Base-by-base conservation (phyloP, 2,888 invertebrate species). In the Stenoptilia bipunctidactyla region DNA sequence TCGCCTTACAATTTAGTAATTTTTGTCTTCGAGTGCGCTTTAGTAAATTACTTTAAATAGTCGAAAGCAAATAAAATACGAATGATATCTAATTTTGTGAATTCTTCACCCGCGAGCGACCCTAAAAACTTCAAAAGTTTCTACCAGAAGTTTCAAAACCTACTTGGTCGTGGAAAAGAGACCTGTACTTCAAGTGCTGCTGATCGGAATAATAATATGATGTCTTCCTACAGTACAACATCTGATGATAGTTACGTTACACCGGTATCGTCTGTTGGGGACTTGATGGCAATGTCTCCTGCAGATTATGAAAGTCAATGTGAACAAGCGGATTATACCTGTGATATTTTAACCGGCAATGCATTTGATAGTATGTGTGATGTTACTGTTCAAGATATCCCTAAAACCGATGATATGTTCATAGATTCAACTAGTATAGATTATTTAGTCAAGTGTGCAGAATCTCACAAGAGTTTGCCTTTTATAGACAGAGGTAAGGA, bases 401-500 rank as follows among this genome's bases (percentile, higher is more conserved):
- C 69, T 1, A 45, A 53, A 14, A 63, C 60, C 37, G 74, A 77
- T 37, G 71, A 37, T 65, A 79, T 86, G 56, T 87, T 86, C 47
- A 80, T 84, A 44, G 88, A 88, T 58, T 79, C 87, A n/a, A 74
- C 66, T 30, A 80, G 79, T 43, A 73, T 88, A 45, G 88, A 88
- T 53, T 88, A 83, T 50, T 67, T 87, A 10, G 69, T 85, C 27
- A 76, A 76, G 45, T 84, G 83, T 49, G 66, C 77, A 2, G 68
- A 77, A 55, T 68, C 82, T 3, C 66, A 71, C 52, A 56, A 65
- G 13, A 65, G 71, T 41, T 58, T 62, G 27, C 72, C 53, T 38
- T 51, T 58, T 25, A 56, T 75, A 43, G 80, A 80, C 52, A 61
- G 72, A 42, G 63, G 76, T 44, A 86, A 89, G 43, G 88, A 90